phyloP scores from a whole-genome alignment of 92 coral and sea anemone genomes.

The Zoanthus gigantus region DNA sequence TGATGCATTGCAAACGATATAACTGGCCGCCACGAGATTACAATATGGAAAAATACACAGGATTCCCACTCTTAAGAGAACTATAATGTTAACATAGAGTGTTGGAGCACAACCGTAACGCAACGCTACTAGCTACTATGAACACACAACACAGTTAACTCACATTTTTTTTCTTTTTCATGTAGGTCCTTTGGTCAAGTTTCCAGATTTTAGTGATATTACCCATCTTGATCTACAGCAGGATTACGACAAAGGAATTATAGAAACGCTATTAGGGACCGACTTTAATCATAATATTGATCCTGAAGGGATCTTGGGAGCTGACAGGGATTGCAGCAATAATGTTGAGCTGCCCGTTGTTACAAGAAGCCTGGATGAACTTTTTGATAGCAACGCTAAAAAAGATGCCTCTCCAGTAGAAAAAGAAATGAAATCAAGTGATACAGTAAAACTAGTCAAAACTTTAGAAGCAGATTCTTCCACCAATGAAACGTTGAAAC shows the following conservation, averaged over 20 bases:
- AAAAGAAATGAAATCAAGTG: not conserved
- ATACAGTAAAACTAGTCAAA: not conserved
- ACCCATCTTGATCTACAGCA: conserved; percentile 34
- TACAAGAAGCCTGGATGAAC: not conserved
- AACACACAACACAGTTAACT: no score
- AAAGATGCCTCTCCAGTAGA: not conserved
- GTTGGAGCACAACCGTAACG: no score
- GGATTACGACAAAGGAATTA: conserved; percentile 17
- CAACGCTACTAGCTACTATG: no score
- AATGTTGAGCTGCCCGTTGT: not conserved
- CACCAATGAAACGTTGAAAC: not conserved
- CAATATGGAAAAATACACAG: no score
- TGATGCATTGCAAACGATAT: no score
- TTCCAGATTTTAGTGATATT: conserved; percentile 49
- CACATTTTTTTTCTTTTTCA: not conserved
- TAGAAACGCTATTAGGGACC: conserved; percentile 27
- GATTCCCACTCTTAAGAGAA: no score
- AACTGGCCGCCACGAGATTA: no score
- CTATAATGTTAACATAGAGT: no score
- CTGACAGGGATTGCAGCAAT: conserved; percentile 13
- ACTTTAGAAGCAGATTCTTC: not conserved
- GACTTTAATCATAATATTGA: conserved; percentile 36
- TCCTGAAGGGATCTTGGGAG: conserved; percentile 5
- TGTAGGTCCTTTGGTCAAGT: conserved; percentile 14
- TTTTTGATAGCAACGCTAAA: not conserved